These are phyloP conservation scores for Uropetala carovei DNA, from an alignment of 2,888 invertebrate genomes.

Conservation along the genomic window DNA sequence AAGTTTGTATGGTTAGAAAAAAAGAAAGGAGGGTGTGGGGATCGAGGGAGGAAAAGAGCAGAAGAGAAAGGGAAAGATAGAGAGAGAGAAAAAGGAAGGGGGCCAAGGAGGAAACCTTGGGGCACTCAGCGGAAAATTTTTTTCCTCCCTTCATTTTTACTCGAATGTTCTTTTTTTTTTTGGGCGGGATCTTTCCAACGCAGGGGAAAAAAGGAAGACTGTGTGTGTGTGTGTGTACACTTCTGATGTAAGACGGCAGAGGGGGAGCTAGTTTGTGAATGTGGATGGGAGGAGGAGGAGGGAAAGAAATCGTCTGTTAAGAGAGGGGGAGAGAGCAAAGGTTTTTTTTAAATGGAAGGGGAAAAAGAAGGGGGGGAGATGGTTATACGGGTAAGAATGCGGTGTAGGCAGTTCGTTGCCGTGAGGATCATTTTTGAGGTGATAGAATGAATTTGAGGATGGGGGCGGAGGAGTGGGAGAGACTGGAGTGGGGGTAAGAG, in stretches of 20 bases:
- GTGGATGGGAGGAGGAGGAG: background rate
- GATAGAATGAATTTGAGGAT: background rate
- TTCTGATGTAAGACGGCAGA: background rate
- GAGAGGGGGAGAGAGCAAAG: background rate
- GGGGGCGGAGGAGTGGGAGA: too few relatives aligned
- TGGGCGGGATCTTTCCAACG: background rate
- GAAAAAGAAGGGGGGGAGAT: background rate
- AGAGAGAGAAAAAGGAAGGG: background rate
- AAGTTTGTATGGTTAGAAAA: slow-evolving; percentile 46
- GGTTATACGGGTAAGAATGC: background rate
- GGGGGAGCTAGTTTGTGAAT: background rate
- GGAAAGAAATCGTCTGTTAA: background rate
- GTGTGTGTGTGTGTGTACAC: background rate
- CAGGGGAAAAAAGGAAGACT: background rate
- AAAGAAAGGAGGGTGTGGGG: slow-evolving; percentile 15
- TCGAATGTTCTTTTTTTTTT: background rate
- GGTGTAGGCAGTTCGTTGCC: background rate
- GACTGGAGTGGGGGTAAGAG: too few relatives aligned
- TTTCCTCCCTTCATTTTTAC: background rate
- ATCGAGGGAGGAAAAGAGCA: background rate
- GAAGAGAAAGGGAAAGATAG: background rate
- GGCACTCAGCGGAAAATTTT: background rate
- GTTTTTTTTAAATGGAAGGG: background rate
- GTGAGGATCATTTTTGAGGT: background rate
- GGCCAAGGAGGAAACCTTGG: background rate